Percentiles rank a stretch among this genome's conserved stretches.
Evolutionary conservation across 2,113 vertebrate species (phyloP).

Genomic region (Octodon degus): DNA sequence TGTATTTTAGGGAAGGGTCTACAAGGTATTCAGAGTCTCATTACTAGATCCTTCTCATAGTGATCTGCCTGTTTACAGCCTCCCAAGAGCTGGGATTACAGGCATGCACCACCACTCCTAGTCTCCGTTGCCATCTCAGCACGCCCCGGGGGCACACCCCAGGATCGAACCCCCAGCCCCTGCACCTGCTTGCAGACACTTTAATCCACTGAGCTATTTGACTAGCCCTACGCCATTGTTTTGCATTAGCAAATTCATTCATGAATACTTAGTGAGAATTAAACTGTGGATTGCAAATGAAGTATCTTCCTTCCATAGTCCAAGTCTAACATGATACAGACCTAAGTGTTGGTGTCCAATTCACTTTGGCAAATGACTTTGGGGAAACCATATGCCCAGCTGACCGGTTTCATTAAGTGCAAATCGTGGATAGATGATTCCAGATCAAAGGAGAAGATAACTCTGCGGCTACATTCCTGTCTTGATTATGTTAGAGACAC

Average conservation of each 20-base stretch:
- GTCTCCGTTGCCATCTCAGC: no score
- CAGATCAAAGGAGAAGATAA: background rate
- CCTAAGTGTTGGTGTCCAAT: background rate
- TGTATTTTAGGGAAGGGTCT: no score
- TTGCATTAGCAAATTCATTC: conserved; percentile 28
- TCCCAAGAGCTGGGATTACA: no score
- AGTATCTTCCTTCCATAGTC: background rate
- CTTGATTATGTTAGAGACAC: background rate
- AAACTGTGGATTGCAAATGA: background rate
- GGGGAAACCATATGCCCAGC: background rate
- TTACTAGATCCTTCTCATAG: no score
- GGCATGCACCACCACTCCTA: no score
- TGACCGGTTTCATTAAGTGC: background rate
- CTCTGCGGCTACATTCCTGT: background rate
- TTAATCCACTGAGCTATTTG: no score
- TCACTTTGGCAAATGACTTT: background rate
- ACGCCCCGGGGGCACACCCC: no score
- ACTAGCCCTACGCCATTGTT: background rate
- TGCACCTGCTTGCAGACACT: no score
- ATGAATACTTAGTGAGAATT: conserved; percentile 36
- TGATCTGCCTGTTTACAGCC: no score
- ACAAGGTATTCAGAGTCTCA: no score
- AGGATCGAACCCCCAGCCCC: no score
- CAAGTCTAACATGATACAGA: background rate
- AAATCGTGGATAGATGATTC: background rate